Conservation (phyloP, 2,888 invertebrate species). For the Pollenia angustigena region DNA sequence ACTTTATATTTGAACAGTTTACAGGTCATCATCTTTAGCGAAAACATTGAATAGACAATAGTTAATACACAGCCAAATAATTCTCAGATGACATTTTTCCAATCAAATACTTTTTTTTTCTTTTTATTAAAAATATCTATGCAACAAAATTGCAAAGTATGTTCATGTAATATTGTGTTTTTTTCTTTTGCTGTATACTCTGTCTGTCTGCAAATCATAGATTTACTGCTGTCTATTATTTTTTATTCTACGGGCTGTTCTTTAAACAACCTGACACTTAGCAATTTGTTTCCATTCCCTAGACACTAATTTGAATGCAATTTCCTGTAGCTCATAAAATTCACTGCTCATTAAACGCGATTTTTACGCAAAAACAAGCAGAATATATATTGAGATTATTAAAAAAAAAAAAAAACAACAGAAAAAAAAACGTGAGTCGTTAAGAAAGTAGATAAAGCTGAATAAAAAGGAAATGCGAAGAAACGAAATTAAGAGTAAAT, state of each 20-base stretch:
- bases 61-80: not conserved
- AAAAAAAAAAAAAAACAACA: not conserved
- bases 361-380: constrained; percentile 60
- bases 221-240: constrained; percentile 28
- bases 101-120: constrained; percentile 30
- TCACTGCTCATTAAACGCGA: constrained; percentile 71
- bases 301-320: constrained; percentile 72
- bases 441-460: constrained; percentile 43
- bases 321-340: constrained; percentile 70
- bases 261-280: constrained; percentile 55
- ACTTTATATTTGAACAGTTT: constrained; percentile 4
- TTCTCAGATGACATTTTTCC: constrained; percentile 35
- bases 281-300: constrained; percentile 69
- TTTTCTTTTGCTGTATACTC: not conserved
- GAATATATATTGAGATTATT: constrained; percentile 46
- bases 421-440: constrained; percentile 41
- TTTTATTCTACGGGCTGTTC: constrained; percentile 28
- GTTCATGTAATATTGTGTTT: not conserved
- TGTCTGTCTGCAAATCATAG: constrained; percentile 10
- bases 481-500: not conserved
- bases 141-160: constrained; percentile 51
- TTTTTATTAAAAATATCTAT: constrained; percentile 32
- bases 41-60: not conserved
- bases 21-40: constrained; percentile 45
- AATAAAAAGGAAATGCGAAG: constrained; percentile 3